These are phyloP conservation scores for Trissolcus basalis DNA, from an alignment of 1,140 invertebrate genomes.

Conservation along the genomic window DNA sequence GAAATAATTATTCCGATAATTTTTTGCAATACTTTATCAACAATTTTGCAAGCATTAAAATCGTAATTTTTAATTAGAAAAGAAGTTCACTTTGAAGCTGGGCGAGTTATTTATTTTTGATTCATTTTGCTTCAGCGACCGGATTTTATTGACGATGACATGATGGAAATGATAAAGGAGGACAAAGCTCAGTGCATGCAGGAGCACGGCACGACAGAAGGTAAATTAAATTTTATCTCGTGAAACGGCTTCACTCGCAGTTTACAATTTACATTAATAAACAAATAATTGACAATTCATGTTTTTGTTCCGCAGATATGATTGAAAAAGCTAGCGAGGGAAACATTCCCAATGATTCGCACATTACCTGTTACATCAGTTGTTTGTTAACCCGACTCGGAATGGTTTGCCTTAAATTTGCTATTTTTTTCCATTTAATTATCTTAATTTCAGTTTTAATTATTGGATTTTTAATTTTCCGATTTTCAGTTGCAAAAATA, in stretches of 20 bases:
- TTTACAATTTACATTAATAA: no score
- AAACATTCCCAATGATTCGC: conserved; percentile 49
- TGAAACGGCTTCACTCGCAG: no score
- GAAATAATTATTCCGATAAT: no score
- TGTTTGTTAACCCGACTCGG: conserved; percentile 69
- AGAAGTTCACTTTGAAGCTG: no score
- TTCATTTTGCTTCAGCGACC: conserved; percentile 52
- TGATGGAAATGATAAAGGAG: conserved; percentile 66
- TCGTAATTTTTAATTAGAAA: no score
- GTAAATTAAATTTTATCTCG: conserved; percentile 49
- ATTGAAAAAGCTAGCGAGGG: conserved; percentile 67
- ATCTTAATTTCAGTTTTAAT: neutral
- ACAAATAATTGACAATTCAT: conserved; percentile 3
- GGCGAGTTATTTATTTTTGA: neutral
- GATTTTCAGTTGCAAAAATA: no score
- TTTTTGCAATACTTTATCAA: no score
- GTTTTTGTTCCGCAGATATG: conserved; percentile 54
- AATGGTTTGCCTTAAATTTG: conserved; percentile 61
- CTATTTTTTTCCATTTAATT: no score
- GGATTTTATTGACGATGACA: conserved; percentile 66
- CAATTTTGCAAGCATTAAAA: no score
- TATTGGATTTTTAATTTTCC: no score
- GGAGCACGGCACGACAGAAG: conserved; percentile 67
- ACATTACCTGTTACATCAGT: conserved; percentile 71
- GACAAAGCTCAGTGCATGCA: conserved; percentile 71